phyloP scores from a whole-genome alignment of 2,113 vertebrate species.

The Centrocercus urophasianus region DNA sequence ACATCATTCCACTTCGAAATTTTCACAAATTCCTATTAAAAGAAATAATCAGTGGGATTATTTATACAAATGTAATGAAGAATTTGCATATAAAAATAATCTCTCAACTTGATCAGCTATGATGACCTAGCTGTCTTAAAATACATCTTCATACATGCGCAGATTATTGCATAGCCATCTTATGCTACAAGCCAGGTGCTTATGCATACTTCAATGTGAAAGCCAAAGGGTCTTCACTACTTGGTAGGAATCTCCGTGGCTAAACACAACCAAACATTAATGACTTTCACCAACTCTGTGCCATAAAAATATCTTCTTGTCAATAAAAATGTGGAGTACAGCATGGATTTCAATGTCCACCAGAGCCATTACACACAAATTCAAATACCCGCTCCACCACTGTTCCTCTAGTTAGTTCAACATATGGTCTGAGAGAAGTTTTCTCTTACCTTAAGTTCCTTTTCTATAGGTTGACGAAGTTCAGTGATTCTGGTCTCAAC shows the following conservation, averaged over 20 bases:
- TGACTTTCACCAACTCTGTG: not conserved
- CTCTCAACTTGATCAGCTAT: not conserved
- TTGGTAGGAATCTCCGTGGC: not conserved
- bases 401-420: not conserved
- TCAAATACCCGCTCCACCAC: not conserved
- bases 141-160: not conserved
- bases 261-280: not conserved
- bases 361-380: not conserved
- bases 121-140: not conserved
- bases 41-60: not conserved
- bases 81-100: not conserved
- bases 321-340: not conserved
- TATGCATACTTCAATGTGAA: not conserved
- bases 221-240: not conserved
- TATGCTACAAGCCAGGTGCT: not conserved
- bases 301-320: not conserved
- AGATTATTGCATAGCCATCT: not conserved
- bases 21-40: slow-evolving; percentile 94
- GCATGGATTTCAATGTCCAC: not conserved
- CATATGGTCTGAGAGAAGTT: not conserved
- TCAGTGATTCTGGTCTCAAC: slow-evolving; percentile 85
- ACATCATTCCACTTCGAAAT: slow-evolving; percentile 98
- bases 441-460: slow-evolving; percentile 91
- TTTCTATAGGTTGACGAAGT: slow-evolving; percentile 92
- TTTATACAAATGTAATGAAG: not conserved